A percentile compares a stretch with the other conserved stretches of the same genome.
Conservation (phyloP, 2,888 invertebrate genomes). For the Lycia hirtaria region DNA sequence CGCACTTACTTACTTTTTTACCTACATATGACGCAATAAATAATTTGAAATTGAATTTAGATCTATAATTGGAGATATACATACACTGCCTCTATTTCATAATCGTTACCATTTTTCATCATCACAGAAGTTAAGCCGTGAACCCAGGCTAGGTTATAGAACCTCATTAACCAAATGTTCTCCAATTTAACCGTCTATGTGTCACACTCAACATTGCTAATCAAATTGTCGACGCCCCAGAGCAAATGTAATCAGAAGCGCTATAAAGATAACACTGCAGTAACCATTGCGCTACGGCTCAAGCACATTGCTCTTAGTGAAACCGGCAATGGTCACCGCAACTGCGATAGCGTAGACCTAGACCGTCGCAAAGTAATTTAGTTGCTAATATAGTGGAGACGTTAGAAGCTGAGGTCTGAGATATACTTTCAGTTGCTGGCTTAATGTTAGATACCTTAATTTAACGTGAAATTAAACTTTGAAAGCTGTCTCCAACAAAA, state of each 20-base stretch:
- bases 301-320: constrained; percentile 37
- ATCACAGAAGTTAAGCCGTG: too few relatives aligned
- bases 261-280: constrained; percentile 57
- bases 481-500: not conserved
- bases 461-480: not conserved
- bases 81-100: too few relatives aligned
- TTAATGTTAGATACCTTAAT: not conserved
- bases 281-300: constrained; percentile 51
- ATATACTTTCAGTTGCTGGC: not conserved
- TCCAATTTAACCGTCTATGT: constrained; percentile 27
- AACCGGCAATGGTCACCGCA: constrained; percentile 39
- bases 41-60: too few relatives aligned
- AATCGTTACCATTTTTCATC: too few relatives aligned
- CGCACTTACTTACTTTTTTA: too few relatives aligned
- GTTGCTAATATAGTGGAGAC: constrained; percentile 14
- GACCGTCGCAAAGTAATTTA: constrained; percentile 24
- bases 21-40: too few relatives aligned
- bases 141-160: too few relatives aligned
- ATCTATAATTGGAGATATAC: too few relatives aligned
- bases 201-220: constrained; percentile 48
- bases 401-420: not conserved
- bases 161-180: not conserved
- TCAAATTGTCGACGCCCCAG: constrained; percentile 55
- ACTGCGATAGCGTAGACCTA: constrained; percentile 14
- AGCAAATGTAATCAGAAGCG: constrained; percentile 52